Evolutionary conservation across 2,113 vertebrate species (phyloP), one percentile per base, ranked within the genome.

Genomic region (Eulemur rufifrons): DNA sequence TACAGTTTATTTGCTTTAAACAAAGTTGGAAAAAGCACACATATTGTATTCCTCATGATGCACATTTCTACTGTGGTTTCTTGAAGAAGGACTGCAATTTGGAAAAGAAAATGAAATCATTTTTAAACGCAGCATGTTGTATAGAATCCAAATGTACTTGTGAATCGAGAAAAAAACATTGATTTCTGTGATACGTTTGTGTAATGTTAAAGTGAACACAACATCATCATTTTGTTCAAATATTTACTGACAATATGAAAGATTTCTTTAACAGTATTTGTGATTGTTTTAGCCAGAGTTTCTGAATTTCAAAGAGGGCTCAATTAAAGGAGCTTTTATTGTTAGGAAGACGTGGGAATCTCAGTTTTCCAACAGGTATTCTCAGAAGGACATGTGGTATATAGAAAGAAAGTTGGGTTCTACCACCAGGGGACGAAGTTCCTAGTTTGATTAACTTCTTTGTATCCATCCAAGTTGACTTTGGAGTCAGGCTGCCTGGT

Each of bases 71-170:
- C 18, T 13, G 11, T 25, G 37, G 3, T n/a, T 64, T 69, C 21
- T 63, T 15, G 42, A 56, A 21, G 42, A 82, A 69, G 54, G 73
- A 56, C 8, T 32, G 29, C 25, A 23, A 12, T 52, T n/a, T 18
- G 32, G n/a, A 85, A 63, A 90, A 82, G 21, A 94, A 91, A 89
- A 66, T 76, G 11, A 92, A 86, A 42, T 34, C 32, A 73, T 86
- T 80, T 91, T 69, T 56, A 78, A 85, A 61, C 8, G 27, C 15
- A 27, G 29, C 25, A 73, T 56, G 1, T 23, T 74, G 32, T 69
- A 14, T 5, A 54, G 47, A 82, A 73, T 20, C 39, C 4, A 64
- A 76, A 82, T 45, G 5, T 52, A 14, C 23, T 77, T 63, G 61
- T 82, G 45, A 66, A 37, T 69, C 37, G 52, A 56, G 47, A 82